Conservation (phyloP, 2,888 invertebrate species). For the Callosobruchus maculatus region DNA sequence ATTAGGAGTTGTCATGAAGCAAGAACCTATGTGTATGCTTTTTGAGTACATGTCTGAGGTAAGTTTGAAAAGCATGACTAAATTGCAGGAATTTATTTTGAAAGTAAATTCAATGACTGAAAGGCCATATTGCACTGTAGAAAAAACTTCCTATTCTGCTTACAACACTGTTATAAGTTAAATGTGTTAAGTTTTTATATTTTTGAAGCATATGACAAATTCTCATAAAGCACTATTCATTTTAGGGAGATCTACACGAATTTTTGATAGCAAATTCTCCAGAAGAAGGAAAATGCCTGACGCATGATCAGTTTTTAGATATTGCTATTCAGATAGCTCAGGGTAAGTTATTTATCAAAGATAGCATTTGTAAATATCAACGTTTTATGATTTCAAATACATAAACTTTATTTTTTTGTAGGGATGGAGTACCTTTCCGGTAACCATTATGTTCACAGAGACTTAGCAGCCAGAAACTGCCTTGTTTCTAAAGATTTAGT, state of each 20-base stretch:
- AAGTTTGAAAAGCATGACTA: no score
- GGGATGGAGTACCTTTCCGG: conserved; percentile 85
- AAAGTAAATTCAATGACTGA: no score
- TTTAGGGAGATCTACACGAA: conserved; percentile 91
- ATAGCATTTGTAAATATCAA: neutral
- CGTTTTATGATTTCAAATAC: neutral
- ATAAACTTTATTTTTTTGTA: conserved; percentile 26
- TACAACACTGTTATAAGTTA: no score
- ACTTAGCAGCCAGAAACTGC: conserved; percentile 94
- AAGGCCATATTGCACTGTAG: no score
- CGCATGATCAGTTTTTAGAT: conserved; percentile 83
- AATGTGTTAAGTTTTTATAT: no score
- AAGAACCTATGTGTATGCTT: conserved; percentile 90
- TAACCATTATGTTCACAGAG: conserved; percentile 95
- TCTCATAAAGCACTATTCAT: conserved; percentile 17
- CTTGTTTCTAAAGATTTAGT: conserved; percentile 90
- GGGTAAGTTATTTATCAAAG: conserved; percentile 45
- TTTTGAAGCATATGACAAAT: no score
- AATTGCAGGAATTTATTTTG: no score
- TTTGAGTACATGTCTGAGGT: conserved; percentile 93
- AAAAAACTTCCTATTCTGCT: no score
- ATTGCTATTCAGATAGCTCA: conserved; percentile 85
- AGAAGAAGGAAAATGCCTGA: conserved; percentile 71
- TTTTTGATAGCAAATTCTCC: conserved; percentile 90
- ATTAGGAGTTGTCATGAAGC: conserved; percentile 84